A percentile compares a stretch with the other conserved stretches of the same genome.
phyloP scores from a whole-genome alignment of 2,888 invertebrate genomes.

The Tenodera sinensis region DNA sequence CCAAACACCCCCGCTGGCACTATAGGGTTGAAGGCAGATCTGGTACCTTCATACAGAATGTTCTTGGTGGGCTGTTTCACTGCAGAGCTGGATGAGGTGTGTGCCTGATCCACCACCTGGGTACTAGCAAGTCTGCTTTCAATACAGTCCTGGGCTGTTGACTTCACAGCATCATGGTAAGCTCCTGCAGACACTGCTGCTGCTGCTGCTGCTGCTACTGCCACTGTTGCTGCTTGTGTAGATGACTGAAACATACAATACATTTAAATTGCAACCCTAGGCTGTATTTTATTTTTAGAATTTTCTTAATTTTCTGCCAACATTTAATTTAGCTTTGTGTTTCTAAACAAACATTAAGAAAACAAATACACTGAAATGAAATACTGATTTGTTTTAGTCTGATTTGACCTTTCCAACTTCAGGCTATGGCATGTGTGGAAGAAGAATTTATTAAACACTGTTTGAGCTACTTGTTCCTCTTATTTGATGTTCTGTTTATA shows the following conservation, averaged over 20 bases:
- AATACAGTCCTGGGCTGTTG: background rate
- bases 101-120: background rate
- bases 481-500: too few relatives aligned
- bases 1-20: background rate
- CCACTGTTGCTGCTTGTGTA: background rate
- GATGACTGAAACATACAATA: background rate
- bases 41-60: background rate
- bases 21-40: conserved; percentile 11
- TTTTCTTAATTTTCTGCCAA: too few relatives aligned
- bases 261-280: too few relatives aligned
- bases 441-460: too few relatives aligned
- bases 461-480: too few relatives aligned
- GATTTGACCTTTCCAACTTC: too few relatives aligned
- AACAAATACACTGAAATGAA: too few relatives aligned
- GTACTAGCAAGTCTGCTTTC: background rate
- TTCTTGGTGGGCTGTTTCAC: conserved; percentile 8
- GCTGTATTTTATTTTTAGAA: too few relatives aligned
- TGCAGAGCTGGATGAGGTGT: background rate
- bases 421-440: too few relatives aligned
- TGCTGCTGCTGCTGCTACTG: background rate
- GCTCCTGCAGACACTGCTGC: background rate
- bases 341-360: too few relatives aligned
- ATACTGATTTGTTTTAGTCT: too few relatives aligned
- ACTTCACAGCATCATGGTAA: background rate
- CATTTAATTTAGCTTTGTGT: too few relatives aligned